These are phyloP conservation scores for Prietella phreatophila DNA, from an alignment of 2,113 vertebrate genomes.

Conservation along the genomic window DNA sequence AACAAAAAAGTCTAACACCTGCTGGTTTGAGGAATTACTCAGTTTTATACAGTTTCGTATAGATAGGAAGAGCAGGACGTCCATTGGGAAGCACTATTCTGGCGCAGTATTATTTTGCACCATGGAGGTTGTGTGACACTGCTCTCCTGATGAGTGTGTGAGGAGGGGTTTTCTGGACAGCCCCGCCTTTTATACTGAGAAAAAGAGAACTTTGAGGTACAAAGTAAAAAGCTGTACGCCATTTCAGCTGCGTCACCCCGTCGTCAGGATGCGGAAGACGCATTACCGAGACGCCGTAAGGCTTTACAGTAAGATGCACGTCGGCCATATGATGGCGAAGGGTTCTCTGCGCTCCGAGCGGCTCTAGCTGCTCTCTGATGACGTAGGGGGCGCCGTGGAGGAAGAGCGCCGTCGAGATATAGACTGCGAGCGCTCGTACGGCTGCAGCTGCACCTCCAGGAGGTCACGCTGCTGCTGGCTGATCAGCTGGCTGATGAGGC, in stretches of 20 bases:
- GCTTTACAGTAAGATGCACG: constrained; percentile 99
- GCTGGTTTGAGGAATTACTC: constrained; percentile 68
- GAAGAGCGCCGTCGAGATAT: constrained; percentile 90
- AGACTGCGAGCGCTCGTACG: constrained; percentile 88
- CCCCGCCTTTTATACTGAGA: constrained; percentile 67
- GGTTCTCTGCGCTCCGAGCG: constrained; percentile 83
- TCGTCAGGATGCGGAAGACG: constrained; percentile 97
- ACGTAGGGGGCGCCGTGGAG: constrained; percentile 94
- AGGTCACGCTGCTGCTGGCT: constrained; percentile 93
- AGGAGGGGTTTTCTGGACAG: constrained; percentile 55
- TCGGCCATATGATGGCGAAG: constrained; percentile 99
- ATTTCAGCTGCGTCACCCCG: constrained; percentile 75
- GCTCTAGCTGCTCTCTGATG: constrained; percentile 99
- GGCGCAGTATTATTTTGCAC: constrained; percentile 68
- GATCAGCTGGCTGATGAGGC: constrained; percentile 94
- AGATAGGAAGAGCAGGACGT: constrained; percentile 59
- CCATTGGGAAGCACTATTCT: constrained; percentile 76
- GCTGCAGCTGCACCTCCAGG: constrained; percentile 92
- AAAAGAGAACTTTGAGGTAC: constrained; percentile 63
- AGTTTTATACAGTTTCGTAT: constrained; percentile 60
- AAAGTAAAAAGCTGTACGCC: constrained; percentile 64
- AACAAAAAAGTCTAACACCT: constrained; percentile 53
- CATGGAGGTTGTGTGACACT: constrained; percentile 67
- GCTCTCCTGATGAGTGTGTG: constrained; percentile 61
- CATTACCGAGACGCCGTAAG: constrained; percentile 95